Conservation (phyloP, 35 echinoderm and acorn worm genomes). For the Nesometra sesokonis region DNA sequence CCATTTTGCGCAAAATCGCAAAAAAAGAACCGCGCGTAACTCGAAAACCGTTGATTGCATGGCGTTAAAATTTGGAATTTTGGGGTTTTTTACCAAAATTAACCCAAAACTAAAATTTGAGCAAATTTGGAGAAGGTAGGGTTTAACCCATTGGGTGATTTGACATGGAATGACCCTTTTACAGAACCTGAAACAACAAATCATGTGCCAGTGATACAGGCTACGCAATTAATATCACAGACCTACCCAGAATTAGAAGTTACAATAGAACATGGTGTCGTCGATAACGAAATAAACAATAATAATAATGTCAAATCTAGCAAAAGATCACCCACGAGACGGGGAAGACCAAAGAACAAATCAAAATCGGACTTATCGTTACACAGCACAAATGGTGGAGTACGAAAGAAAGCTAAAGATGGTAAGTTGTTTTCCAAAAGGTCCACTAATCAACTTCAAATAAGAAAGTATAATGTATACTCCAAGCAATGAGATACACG, state of each 20-base stretch:
- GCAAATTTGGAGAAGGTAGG: no score
- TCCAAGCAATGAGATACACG: no score
- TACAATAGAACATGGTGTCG: slow-evolving; percentile 9
- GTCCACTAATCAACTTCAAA: no score
- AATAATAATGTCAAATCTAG: neutral
- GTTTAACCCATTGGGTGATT: no score
- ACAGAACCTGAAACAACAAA: neutral
- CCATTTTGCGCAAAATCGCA: no score
- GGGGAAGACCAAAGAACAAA: slow-evolving; percentile 9
- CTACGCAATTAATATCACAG: neutral
- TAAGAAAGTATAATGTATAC: no score
- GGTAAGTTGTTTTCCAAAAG: neutral
- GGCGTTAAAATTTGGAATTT: no score
- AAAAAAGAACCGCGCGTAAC: no score
- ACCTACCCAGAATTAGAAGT: slow-evolving; percentile 14
- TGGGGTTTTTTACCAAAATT: no score
- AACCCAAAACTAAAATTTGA: no score
- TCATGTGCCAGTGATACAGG: neutral
- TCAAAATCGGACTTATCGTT: slow-evolving; percentile 25
- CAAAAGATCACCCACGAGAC: neutral
- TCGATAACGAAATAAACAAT: neutral
- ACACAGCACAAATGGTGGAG: slow-evolving; percentile 15
- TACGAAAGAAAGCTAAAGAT: slow-evolving; percentile 32
- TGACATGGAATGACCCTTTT: no score
- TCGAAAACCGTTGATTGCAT: no score